phyloP scores from a whole-genome alignment of 2,113 vertebrate genomes.

The Heterotilapia buettikoferi region DNA sequence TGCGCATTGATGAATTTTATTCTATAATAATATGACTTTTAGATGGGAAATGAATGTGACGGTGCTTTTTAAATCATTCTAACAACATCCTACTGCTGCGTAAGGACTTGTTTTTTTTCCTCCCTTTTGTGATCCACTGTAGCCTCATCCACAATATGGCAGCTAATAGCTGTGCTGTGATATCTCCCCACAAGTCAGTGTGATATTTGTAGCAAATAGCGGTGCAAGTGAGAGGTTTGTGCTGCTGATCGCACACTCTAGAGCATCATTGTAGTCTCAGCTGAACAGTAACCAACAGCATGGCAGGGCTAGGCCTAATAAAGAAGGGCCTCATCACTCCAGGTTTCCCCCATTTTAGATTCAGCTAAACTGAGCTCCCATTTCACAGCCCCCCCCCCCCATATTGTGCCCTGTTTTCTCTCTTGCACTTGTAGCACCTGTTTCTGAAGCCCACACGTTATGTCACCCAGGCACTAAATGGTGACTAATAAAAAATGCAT shows the following conservation, averaged over 20 bases:
- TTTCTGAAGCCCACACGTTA: neutral
- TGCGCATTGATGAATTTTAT: slow-evolving; percentile 29
- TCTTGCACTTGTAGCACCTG: neutral
- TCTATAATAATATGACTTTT: neutral
- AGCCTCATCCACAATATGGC: slow-evolving; percentile 58
- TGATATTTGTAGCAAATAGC: slow-evolving; percentile 38
- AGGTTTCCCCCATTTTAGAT: slow-evolving; percentile 73
- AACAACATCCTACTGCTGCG: slow-evolving; percentile 43
- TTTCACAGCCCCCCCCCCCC: slow-evolving; percentile 37
- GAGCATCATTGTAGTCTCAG: slow-evolving; percentile 32
- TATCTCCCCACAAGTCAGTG: slow-evolving; percentile 17
- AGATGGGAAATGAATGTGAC: neutral
- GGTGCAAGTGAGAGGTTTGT: slow-evolving; percentile 16
- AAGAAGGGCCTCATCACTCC: slow-evolving; percentile 57
- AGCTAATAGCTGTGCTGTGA: slow-evolving; percentile 39
- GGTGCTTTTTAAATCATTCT: neutral
- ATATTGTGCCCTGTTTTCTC: slow-evolving; percentile 7
- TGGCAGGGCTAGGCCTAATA: slow-evolving; percentile 45
- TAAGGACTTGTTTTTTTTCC: slow-evolving; percentile 51
- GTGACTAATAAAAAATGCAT: neutral
- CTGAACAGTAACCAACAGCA: slow-evolving; percentile 44
- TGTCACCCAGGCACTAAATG: neutral
- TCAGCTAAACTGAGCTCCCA: slow-evolving; percentile 63
- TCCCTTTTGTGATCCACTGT: slow-evolving; percentile 24
- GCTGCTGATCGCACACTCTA: neutral